phyloP scores from a whole-genome alignment of 2,888 invertebrate genomes.

The Chelonus formosanus region DNA sequence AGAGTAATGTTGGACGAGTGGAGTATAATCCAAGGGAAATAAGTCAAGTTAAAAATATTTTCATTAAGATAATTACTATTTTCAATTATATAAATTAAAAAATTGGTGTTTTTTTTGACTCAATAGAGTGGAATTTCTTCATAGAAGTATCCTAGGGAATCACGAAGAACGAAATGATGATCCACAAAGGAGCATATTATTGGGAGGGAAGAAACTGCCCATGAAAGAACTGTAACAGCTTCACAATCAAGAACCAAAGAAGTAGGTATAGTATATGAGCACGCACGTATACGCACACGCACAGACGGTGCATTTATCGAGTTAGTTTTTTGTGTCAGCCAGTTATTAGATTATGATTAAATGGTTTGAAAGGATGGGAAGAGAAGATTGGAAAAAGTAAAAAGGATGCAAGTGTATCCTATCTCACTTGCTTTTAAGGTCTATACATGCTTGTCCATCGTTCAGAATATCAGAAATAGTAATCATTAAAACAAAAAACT shows the following conservation, averaged over 20 bases:
- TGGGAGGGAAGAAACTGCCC: too few relatives aligned
- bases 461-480: slow-evolving; percentile 47
- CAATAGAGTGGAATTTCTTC: background rate
- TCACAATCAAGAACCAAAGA: background rate
- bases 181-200: background rate
- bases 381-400: slow-evolving; percentile 36
- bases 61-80: too few relatives aligned
- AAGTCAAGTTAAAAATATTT: too few relatives aligned
- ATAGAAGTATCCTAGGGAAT: background rate
- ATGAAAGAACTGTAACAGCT: background rate
- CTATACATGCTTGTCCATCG: slow-evolving; percentile 17
- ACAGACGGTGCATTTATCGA: slow-evolving; percentile 56
- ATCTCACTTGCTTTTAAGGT: slow-evolving; percentile 35
- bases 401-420: slow-evolving; percentile 23
- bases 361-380: slow-evolving; percentile 55
- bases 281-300: slow-evolving; percentile 34
- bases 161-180: background rate
- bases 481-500: slow-evolving; percentile 57
- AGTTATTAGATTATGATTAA: slow-evolving; percentile 65
- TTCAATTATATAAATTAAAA: too few relatives aligned
- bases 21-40: too few relatives aligned
- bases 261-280: slow-evolving; percentile 3
- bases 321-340: slow-evolving; percentile 63
- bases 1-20: too few relatives aligned
- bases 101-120: background rate